Percentiles rank a stretch among this genome's conserved stretches.
Evolutionary conservation across 2,888 invertebrate species (phyloP).

Genomic region (Exephanes ischioxanthus): DNA sequence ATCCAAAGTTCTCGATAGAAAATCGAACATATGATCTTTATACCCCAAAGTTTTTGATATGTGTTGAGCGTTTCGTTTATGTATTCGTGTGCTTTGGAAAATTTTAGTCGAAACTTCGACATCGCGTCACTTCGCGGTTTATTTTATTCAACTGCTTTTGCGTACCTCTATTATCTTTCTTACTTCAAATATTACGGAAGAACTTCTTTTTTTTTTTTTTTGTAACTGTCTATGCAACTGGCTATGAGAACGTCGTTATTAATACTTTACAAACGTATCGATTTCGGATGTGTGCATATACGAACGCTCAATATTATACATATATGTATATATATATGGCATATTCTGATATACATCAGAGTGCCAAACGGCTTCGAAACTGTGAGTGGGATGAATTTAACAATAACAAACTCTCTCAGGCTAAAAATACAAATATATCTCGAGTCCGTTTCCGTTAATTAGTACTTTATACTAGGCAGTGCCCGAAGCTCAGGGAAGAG

Average conservation of each 20-base stretch:
- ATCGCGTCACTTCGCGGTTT: neutral
- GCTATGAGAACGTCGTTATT: conserved; percentile 12
- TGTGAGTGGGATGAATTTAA: conserved; percentile 45
- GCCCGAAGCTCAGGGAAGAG: conserved; percentile 66
- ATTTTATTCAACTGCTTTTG: neutral
- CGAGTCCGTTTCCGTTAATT: conserved; percentile 50
- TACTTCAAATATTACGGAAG: neutral
- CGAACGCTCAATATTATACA: conserved; percentile 47
- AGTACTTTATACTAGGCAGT: conserved; percentile 66
- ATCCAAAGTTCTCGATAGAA: conserved; percentile 1
- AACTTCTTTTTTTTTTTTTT: conserved; percentile 2
- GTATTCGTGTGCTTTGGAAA: neutral
- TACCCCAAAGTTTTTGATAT: conserved; percentile 61
- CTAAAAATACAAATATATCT: conserved; percentile 63
- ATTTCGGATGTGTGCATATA: conserved; percentile 14
- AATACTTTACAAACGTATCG: conserved; percentile 11
- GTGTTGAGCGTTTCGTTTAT: conserved; percentile 51
- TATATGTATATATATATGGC: neutral
- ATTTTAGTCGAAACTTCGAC: neutral
- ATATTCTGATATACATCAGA: neutral
- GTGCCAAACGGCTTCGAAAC: conserved; percentile 25
- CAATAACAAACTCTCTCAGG: conserved; percentile 49
- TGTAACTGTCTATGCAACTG: conserved; percentile 27
- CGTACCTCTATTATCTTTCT: neutral
- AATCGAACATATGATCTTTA: conserved; percentile 15